Conservation (phyloP, 2,888 invertebrate genomes). For the Nasonovia ribisnigri region DNA sequence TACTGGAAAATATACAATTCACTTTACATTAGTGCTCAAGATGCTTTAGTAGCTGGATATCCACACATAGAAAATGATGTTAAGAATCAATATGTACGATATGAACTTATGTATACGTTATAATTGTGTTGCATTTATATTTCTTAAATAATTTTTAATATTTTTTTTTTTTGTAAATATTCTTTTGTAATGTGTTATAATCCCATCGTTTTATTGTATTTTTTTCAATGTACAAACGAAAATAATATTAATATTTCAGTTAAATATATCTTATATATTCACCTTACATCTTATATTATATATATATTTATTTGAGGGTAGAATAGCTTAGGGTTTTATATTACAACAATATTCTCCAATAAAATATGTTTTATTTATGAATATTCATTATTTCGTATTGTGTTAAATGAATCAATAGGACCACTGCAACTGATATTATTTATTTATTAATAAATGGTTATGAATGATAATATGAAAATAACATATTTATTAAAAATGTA, state of each 20-base stretch:
- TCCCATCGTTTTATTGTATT: not conserved
- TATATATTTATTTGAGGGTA: not conserved
- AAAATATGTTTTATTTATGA: conserved; percentile 2
- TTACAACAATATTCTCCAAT: not conserved
- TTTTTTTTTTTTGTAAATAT: conserved; percentile 51
- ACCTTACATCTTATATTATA: not conserved
- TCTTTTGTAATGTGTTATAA: conserved; percentile 16
- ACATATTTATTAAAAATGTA: not conserved
- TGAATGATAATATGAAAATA: not conserved
- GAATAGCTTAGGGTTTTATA: conserved; percentile 2
- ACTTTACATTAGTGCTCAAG: conserved; percentile 98
- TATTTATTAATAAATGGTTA: not conserved
- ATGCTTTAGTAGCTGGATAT: conserved; percentile 96
- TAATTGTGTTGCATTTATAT: conserved; percentile 39
- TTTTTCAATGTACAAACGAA: conserved; percentile 31
- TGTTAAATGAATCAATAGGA: conserved; percentile 14
- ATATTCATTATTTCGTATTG: conserved; percentile 22
- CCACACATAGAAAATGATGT: conserved; percentile 97
- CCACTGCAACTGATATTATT: not conserved
- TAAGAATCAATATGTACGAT: conserved; percentile 91
- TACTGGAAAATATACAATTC: conserved; percentile 99
- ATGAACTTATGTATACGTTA: conserved; percentile 76
- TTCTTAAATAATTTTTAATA: conserved; percentile 14
- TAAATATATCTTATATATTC: not conserved
- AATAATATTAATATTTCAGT: not conserved